Conservation (phyloP, 1,140 invertebrate genomes). For the Rhopalosiphum maidis region DNA sequence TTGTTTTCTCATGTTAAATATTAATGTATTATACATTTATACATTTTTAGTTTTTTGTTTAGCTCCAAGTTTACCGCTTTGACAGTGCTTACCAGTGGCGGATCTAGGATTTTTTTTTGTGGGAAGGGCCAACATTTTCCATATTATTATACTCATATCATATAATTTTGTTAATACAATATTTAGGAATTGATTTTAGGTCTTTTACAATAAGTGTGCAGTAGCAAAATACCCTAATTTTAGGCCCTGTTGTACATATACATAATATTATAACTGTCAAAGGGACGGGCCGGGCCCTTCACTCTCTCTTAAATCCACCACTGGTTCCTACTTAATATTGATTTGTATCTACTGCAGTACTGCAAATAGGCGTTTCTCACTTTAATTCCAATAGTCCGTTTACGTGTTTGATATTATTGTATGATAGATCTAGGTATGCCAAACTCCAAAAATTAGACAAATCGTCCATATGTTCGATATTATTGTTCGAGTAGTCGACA, state of each 20-base stretch:
- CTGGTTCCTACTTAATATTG: not conserved
- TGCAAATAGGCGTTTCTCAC: not conserved
- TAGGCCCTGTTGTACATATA: too few relatives aligned
- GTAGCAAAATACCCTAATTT: too few relatives aligned
- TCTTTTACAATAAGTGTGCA: too few relatives aligned
- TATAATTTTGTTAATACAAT: too few relatives aligned
- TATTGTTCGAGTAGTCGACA: conserved; percentile 30
- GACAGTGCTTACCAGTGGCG: not conserved
- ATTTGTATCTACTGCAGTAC: not conserved
- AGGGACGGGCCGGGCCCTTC: too few relatives aligned
- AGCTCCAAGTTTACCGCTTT: not conserved
- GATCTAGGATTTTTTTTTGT: too few relatives aligned
- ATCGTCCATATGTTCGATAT: not conserved
- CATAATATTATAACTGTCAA: too few relatives aligned
- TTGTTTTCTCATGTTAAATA: not conserved
- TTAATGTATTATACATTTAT: not conserved
- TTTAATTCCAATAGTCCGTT: conserved; percentile 9
- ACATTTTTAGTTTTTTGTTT: not conserved
- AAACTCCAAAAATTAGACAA: conserved; percentile 31
- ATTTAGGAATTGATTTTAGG: too few relatives aligned
- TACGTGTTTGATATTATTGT: not conserved
- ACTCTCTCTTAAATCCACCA: too few relatives aligned
- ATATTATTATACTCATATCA: too few relatives aligned
- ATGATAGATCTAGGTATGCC: conserved; percentile 26
- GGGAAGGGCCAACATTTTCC: too few relatives aligned